Evolutionary conservation across 2,888 invertebrate genomes (phyloP), one percentile per base, ranked within the genome.

Genomic region (Xestia c-nigrum): DNA sequence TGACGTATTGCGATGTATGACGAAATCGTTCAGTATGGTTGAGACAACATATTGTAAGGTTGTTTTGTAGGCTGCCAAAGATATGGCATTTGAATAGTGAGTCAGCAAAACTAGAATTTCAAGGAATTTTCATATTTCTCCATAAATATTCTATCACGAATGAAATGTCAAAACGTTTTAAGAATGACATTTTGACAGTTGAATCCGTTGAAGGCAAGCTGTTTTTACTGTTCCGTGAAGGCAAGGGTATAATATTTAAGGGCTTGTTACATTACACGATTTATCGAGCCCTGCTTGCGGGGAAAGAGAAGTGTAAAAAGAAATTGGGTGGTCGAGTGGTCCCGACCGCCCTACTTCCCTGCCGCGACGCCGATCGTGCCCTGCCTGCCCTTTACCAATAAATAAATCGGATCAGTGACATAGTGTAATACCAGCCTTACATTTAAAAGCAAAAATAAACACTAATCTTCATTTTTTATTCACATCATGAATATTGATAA

Each of bases 1-100:
- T 91, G 91, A 92, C 92, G 91, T 91, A 89, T 87, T 89, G 81
- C 87, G 87, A 91, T 90, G 85, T 91, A 89, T 93, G 90, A 91
- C 90, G 92, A 92, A 92, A 93, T 90, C 82, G 72, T 65, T 87
- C 47, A 80, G 21, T 83, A 74, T 31, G 72, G 74, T 76, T 70
- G 72, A 83, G 83, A 86, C 80, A 87, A 86, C 89, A 87, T 90
- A 78, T 81, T 81, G 78, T 74, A 61, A 72, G 69, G 57, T 77
- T 77, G 69, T 31, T 74, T 79, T 71, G 70, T 72, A 64, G 78
- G 73, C 46, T 80, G 74, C 67, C 57, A 67, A 65, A 70, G 47
- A 74, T 77, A 72, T 74, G 84, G 84, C 83, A 84, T 82, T 72
- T n/a, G 69, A 80, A 70, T 66, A 75, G 69, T 84, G 76, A 84